phyloP scores from a whole-genome alignment of 2,113 vertebrate species.

The Pangasianodon hypophthalmus region DNA sequence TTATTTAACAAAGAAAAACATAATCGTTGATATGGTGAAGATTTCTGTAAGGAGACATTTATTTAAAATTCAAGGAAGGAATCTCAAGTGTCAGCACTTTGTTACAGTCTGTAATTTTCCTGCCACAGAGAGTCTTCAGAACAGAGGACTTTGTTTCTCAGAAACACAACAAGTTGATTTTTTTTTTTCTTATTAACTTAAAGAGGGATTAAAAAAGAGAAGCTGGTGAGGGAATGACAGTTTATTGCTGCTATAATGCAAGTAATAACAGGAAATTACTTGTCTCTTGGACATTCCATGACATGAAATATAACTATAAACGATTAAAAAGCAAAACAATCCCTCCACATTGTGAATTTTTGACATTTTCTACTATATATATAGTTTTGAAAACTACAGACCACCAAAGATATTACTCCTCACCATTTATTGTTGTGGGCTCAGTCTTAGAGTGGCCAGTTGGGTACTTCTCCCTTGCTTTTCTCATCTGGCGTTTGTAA shows the following conservation, averaged over 20 bases:
- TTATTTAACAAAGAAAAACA: neutral
- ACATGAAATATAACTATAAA: neutral
- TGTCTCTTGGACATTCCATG: neutral
- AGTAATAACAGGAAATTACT: neutral
- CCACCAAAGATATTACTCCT: slow-evolving; percentile 42
- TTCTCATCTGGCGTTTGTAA: slow-evolving; percentile 90
- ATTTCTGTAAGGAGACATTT: neutral
- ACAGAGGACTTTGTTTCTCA: neutral
- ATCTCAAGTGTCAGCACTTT: neutral
- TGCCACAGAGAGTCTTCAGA: neutral
- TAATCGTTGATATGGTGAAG: neutral
- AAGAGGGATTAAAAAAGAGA: neutral
- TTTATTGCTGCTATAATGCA: neutral
- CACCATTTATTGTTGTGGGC: slow-evolving; percentile 81
- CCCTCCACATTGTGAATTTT: neutral
- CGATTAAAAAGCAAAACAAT: neutral
- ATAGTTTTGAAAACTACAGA: neutral
- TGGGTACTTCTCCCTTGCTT: slow-evolving; percentile 86
- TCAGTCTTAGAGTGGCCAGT: slow-evolving; percentile 84
- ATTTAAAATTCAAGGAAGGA: neutral
- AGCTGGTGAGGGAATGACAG: neutral
- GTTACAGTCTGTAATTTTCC: neutral
- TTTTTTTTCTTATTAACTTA: neutral
- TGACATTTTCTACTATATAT: neutral
- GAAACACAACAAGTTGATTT: neutral